Base-by-base conservation (phyloP, 2,888 invertebrate species). In the Tryphoninae sp. region DNA sequence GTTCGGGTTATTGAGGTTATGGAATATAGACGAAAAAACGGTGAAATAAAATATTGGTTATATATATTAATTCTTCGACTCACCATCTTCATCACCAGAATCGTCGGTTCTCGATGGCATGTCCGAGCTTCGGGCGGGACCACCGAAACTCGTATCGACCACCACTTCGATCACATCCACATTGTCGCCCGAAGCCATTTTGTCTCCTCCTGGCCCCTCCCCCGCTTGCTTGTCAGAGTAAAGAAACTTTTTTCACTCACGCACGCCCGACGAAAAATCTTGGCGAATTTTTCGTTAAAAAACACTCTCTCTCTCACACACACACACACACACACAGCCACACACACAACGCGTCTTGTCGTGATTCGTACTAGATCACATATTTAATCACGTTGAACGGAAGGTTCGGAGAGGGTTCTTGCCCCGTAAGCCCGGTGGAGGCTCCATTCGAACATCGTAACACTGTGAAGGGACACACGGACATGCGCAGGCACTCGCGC, bases 141-240 rank as follows among this genome's bases (percentile, higher is more conserved):
- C 88, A 75, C 89, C 84, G 84, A 90, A 87, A 90, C 94, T 94
- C 92, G 94, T 94, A 93, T 96, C 96, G 93, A 95, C 94, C 86
- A 95, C 94, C 86, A 94, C 93, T 94, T 96, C 96, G 91, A 96
- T 96, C 92, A 95, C 95, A 93, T 96, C 96, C 92, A 95, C 93
- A 91, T 93, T 95, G 93, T 96, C 96, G 92, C 96, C 96, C 93
- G 96, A 96, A 94, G 96, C 96, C 96, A 96, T 96, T 93, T 94
- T 93, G 92, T 89, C 85, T 84, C 87, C 82, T 26, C 75, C 78
- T 83, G 74, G 61, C 67, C 83, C 85, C 84, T 83, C 80, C 88
- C 80, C 58, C 80, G 69, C 51, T 69, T 45, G 67, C 65, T 40
- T 49, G 11, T 33, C 71, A 55, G 55, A 53, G 49, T 55, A 77